phyloP scores from a whole-genome alignment of 2,797 vertebrate species.

The Lacerta agilis region DNA sequence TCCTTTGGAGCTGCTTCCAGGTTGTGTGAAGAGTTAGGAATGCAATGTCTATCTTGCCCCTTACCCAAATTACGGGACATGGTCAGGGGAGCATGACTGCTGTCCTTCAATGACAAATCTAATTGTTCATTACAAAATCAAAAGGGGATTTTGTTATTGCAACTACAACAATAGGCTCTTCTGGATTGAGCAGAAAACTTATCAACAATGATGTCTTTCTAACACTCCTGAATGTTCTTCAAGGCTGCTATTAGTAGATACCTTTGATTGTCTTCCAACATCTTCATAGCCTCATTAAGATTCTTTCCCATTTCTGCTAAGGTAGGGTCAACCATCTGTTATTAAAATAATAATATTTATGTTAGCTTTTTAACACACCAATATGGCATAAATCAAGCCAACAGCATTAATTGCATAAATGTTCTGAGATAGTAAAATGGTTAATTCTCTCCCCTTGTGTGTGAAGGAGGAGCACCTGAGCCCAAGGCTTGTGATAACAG shows the following conservation, averaged over 20 bases:
- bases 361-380: conserved; percentile 11
- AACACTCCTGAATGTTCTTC: neutral
- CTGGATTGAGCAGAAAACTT: neutral
- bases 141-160: neutral
- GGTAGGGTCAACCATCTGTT: conserved; percentile 86
- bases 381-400: conserved; percentile 3
- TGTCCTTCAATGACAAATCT: neutral
- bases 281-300: conserved; percentile 93
- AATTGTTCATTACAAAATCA: neutral
- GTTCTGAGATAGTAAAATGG: neutral
- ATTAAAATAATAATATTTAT: neutral
- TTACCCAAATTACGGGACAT: neutral
- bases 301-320: conserved; percentile 92
- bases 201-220: neutral
- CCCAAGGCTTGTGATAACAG: neutral
- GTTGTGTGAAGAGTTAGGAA: neutral
- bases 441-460: neutral
- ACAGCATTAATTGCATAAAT: neutral
- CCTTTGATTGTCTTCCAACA: conserved; percentile 88
- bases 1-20: neutral
- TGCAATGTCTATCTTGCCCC: neutral
- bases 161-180: neutral
- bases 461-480: neutral
- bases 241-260: conserved; percentile 54
- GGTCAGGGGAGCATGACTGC: neutral